A percentile compares a stretch with the other conserved stretches of the same genome.
Evolutionary conservation across 1,140 invertebrate species (phyloP).

Genomic region (Homarus americanus): DNA sequence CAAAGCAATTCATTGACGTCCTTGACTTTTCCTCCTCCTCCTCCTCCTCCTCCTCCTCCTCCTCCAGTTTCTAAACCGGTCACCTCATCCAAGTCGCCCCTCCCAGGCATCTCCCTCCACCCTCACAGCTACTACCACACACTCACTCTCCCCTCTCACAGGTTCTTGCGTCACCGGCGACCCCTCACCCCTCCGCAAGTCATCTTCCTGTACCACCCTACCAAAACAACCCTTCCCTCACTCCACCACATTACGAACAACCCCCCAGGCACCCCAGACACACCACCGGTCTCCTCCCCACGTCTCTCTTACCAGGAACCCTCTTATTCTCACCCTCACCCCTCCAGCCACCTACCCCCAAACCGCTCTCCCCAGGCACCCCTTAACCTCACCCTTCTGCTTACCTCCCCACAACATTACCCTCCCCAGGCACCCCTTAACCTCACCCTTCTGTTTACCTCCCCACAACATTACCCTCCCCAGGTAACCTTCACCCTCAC

Average conservation of each 20-base stretch:
- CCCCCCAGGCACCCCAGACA: not conserved
- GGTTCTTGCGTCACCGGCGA: too few species aligned
- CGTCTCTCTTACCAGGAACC: not conserved
- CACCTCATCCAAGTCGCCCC: conserved; percentile 4
- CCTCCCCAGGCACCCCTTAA: not conserved
- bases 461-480: not conserved
- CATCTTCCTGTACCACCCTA: not conserved
- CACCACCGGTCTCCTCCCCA: not conserved
- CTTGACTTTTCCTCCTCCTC: conserved; percentile 43
- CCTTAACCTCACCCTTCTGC: not conserved
- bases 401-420: not conserved
- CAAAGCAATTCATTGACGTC: conserved; percentile 53
- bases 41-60: not conserved
- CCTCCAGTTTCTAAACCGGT: not conserved
- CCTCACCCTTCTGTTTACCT: not conserved
- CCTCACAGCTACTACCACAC: not conserved
- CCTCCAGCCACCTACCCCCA: not conserved
- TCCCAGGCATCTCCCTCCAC: not conserved
- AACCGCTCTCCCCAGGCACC: not conserved
- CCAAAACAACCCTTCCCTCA: not conserved
- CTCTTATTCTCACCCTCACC: not conserved
- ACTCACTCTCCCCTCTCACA: not conserved
- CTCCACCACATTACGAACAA: conserved; percentile 2
- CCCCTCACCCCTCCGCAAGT: conserved; percentile 7
- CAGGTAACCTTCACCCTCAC: not conserved